Conservation (phyloP, 2,113 vertebrate species). For the Ginglymostoma cirratum region DNA sequence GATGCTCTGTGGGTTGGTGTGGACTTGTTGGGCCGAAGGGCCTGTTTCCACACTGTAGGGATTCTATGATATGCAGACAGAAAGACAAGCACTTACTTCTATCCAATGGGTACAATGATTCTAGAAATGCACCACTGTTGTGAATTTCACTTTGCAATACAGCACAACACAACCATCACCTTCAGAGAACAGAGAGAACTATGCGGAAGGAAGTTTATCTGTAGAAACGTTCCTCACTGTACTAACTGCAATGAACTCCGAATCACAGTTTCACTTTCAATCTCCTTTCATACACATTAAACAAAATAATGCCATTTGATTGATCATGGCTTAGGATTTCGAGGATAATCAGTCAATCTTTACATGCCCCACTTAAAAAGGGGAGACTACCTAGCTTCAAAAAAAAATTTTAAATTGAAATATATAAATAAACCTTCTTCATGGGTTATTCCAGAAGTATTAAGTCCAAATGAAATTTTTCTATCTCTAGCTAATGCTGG, state of each 20-base stretch:
- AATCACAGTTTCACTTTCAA: neutral
- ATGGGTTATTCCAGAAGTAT: neutral
- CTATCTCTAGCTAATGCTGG: neutral
- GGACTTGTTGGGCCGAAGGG: too few relatives aligned
- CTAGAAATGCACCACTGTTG: neutral
- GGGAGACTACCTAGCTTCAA: neutral
- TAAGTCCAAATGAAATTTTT: neutral
- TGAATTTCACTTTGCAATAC: neutral
- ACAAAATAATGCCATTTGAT: neutral
- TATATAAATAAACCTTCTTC: neutral
- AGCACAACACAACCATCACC: neutral
- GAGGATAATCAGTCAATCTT: neutral
- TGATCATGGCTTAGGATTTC: neutral
- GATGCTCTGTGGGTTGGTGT: too few relatives aligned
- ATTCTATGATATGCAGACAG: neutral
- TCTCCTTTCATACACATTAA: neutral
- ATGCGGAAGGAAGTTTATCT: neutral
- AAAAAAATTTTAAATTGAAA: neutral
- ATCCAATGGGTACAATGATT: neutral
- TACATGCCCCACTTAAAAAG: neutral
- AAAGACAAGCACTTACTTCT: neutral
- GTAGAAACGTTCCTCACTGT: neutral
- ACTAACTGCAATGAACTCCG: neutral
- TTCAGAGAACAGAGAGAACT: neutral
- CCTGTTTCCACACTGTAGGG: too few relatives aligned